Evolutionary conservation across 2,797 vertebrate genomes (phyloP).

Genomic region (Circus cinereus): DNA sequence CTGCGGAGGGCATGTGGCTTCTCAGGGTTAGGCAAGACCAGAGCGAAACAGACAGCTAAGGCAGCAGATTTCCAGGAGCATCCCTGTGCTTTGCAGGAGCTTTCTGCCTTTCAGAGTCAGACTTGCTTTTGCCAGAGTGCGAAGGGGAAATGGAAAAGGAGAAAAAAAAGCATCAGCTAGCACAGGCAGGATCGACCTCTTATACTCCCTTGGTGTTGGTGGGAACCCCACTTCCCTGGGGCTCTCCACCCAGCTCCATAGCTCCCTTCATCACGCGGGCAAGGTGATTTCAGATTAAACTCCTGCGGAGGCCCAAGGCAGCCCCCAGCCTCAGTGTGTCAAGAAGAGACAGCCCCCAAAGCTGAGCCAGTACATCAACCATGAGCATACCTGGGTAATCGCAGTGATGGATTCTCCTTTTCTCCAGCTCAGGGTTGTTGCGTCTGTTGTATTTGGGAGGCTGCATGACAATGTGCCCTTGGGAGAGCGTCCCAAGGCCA

Average conservation of each 20-base stretch:
- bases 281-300: not conserved
- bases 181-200: not conserved
- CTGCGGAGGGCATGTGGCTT: not conserved
- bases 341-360: not conserved
- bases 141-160: not conserved
- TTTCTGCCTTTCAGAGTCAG: not conserved
- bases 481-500: slow-evolving; percentile 73
- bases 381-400: slow-evolving; percentile 79
- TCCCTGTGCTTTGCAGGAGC: not conserved
- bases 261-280: not conserved
- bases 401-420: slow-evolving; percentile 90
- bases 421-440: slow-evolving; percentile 92
- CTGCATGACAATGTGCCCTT: slow-evolving; percentile 81
- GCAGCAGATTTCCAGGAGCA: not conserved
- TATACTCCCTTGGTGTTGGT: not conserved
- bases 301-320: not conserved
- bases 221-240: not conserved
- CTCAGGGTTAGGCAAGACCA: not conserved
- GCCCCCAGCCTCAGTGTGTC: not conserved
- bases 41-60: accelerated
- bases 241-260: not conserved
- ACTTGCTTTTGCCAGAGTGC: accelerated
- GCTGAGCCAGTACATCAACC: not conserved
- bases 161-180: not conserved
- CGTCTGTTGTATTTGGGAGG: slow-evolving; percentile 89